Conservation (phyloP, 2,113 vertebrate genomes). For the Mohoua ochrocephala region DNA sequence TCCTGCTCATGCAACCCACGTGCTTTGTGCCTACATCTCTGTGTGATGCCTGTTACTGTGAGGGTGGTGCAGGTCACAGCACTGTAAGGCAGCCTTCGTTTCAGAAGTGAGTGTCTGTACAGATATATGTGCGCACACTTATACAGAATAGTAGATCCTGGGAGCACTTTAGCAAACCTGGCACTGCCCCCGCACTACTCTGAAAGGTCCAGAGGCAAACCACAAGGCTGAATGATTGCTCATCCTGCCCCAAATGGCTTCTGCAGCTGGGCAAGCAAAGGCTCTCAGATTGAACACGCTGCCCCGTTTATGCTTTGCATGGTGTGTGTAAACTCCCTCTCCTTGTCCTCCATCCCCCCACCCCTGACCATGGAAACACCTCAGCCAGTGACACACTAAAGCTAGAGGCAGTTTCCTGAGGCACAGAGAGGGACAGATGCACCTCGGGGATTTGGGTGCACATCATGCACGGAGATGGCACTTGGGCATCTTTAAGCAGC, state of each 20-base stretch:
- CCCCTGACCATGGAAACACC: fast-evolving
- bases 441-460: not conserved
- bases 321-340: not conserved
- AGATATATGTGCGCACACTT: fast-evolving
- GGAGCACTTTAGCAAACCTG: not conserved
- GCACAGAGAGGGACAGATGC: fast-evolving
- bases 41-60: too few species aligned
- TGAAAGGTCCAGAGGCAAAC: not conserved
- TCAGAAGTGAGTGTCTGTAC: not conserved
- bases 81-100: not conserved
- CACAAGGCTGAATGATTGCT: not conserved
- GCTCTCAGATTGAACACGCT: not conserved
- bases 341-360: not conserved
- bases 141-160: fast-evolving
- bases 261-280: not conserved
- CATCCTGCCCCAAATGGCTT: not conserved
- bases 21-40: not conserved
- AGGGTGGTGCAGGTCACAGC: too few species aligned
- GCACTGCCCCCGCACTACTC: not conserved
- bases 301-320: not conserved
- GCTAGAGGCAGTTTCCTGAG: not conserved
- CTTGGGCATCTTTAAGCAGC: not conserved
- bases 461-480: fast-evolving
- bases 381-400: not conserved
- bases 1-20: not conserved